Evolutionary conservation across 2,888 invertebrate genomes (phyloP).

Genomic region (Netelia inedita): DNA sequence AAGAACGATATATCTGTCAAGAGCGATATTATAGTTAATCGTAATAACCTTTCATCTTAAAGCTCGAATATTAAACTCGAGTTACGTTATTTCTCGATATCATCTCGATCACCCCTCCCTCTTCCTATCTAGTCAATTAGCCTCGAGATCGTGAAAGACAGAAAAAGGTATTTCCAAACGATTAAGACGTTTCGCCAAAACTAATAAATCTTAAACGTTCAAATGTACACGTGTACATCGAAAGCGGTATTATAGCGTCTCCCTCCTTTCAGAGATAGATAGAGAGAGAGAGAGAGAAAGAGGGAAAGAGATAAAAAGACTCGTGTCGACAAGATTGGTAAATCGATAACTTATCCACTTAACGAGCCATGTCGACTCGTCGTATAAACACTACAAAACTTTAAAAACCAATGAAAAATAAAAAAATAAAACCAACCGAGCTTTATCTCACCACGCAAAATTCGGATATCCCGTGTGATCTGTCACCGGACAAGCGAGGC

Average conservation of each 20-base stretch:
- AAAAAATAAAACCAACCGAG: constrained; percentile 10
- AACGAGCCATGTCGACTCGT: constrained; percentile 64
- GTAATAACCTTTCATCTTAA: not conserved
- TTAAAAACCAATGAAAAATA: not conserved
- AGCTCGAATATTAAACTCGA: not conserved
- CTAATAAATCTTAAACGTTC: constrained; percentile 28
- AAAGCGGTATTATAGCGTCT: not conserved
- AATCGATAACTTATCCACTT: constrained; percentile 68
- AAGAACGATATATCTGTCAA: constrained; percentile 47
- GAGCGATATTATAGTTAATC: not conserved
- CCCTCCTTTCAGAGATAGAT: constrained; percentile 20
- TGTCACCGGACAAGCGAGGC: constrained; percentile 34
- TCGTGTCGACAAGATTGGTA: constrained; percentile 67
- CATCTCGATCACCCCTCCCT: no score
- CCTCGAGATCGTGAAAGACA: not conserved
- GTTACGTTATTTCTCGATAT: not conserved
- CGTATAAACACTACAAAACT: constrained; percentile 50
- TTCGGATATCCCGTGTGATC: constrained; percentile 43
- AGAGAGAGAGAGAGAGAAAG: constrained; percentile 10
- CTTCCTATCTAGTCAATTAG: no score
- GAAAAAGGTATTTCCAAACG: not conserved
- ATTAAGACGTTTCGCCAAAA: constrained; percentile 51
- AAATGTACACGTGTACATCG: not conserved
- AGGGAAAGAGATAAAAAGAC: constrained; percentile 50
- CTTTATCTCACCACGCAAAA: constrained; percentile 28